Conservation (phyloP, 2,113 vertebrate species). For the Spea bombifrons region DNA sequence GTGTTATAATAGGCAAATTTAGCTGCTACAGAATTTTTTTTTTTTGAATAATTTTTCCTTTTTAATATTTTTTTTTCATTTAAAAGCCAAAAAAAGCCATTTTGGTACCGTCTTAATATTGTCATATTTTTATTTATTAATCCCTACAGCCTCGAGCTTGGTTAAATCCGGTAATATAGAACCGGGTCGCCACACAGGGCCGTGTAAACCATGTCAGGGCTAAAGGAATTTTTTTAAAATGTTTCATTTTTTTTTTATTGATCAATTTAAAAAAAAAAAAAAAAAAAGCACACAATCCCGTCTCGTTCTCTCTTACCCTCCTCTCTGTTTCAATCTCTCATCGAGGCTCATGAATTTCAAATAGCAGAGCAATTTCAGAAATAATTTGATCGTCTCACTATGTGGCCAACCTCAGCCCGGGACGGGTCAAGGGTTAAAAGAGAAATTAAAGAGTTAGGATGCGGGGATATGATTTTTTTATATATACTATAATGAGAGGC, state of each 20-base stretch:
- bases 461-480: slow-evolving; percentile 10
- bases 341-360: slow-evolving; percentile 33
- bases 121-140: too few relatives aligned
- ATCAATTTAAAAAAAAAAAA: neutral
- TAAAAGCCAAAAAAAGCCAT: too few relatives aligned
- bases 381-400: slow-evolving; percentile 28
- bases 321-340: slow-evolving; percentile 3
- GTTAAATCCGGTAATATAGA: neutral
- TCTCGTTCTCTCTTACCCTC: neutral
- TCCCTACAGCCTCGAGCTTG: slow-evolving; percentile 1
- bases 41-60: too few relatives aligned
- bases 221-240: slow-evolving; percentile 1
- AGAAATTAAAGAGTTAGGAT: neutral
- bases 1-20: too few relatives aligned
- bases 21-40: too few relatives aligned
- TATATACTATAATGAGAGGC: neutral
- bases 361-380: slow-evolving; percentile 20
- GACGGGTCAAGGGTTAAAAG: slow-evolving; percentile 20
- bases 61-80: too few relatives aligned
- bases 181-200: neutral
- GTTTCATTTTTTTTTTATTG: slow-evolving; percentile 7
- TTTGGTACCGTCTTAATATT: too few relatives aligned
- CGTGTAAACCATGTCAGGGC: neutral
- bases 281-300: neutral
- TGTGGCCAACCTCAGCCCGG: slow-evolving; percentile 4